Percentiles rank a stretch among this genome's conserved stretches.
phyloP scores from a whole-genome alignment of 2,113 vertebrate species.

The Mesocricetus auratus region DNA sequence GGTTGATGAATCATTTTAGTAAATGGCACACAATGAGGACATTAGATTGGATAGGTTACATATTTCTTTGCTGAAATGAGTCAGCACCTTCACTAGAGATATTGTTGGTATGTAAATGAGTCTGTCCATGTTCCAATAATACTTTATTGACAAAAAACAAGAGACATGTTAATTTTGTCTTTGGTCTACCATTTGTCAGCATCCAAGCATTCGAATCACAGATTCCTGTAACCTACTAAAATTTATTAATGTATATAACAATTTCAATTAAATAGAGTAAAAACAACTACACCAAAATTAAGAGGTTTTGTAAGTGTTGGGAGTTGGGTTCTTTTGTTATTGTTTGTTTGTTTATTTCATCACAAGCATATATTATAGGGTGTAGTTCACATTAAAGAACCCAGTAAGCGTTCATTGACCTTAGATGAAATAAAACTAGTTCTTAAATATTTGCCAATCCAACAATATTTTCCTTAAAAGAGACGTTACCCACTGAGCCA shows the following conservation, averaged over 20 bases:
- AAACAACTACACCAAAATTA: constrained; percentile 1
- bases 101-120: background rate
- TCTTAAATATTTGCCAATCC: background rate
- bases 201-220: background rate
- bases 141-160: background rate
- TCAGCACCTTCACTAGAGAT: background rate
- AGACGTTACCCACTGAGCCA: too few relatives aligned
- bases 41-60: background rate
- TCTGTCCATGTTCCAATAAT: background rate
- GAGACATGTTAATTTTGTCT: background rate
- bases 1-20: background rate
- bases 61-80: background rate
- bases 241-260: background rate
- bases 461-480: background rate
- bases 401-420: background rate
- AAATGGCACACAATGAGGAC: background rate
- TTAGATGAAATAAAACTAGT: background rate
- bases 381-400: background rate
- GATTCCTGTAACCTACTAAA: background rate
- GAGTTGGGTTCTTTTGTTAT: background rate
- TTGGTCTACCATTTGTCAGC: background rate
- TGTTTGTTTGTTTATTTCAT: constrained; percentile 4
- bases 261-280: background rate
- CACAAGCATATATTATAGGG: background rate
- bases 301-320: background rate